phyloP scores from a whole-genome alignment of 2,797 vertebrate genomes.

The Tragelaphus eurycerus region DNA sequence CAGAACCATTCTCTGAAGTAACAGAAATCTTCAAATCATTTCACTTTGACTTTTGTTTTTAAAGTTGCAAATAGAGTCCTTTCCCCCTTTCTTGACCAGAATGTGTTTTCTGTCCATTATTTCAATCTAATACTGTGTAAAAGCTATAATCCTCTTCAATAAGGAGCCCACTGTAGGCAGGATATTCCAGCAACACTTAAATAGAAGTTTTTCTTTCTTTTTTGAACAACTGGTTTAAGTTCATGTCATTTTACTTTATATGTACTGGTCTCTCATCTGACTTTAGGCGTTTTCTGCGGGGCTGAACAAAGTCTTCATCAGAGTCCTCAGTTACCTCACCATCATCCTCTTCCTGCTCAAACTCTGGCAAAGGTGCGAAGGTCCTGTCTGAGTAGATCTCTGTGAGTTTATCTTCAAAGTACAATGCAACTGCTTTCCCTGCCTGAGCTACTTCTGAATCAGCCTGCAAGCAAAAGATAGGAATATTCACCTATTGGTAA shows the following conservation, averaged over 20 bases:
- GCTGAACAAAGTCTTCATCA: constrained; percentile 96
- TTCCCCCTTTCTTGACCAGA: constrained; percentile 83
- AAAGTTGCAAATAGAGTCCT: constrained; percentile 76
- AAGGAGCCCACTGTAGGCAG: constrained; percentile 82
- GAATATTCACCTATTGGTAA: constrained; percentile 87
- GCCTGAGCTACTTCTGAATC: constrained; percentile 99
- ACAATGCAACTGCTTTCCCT: constrained; percentile 93
- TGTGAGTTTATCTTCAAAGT: constrained; percentile 96
- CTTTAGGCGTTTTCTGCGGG: constrained; percentile 98
- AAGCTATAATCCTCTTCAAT: constrained; percentile 85
- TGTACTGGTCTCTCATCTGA: constrained; percentile 94
- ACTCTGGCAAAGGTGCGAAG: constrained; percentile 92
- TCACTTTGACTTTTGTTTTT: constrained; percentile 27
- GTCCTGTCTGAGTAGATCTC: constrained; percentile 94
- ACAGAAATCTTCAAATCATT: constrained; percentile 69
- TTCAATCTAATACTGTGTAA: constrained; percentile 87
- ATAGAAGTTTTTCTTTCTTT: constrained; percentile 78
- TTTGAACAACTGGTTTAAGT: constrained; percentile 82
- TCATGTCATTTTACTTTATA: constrained; percentile 92
- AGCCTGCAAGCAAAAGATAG: constrained; percentile 92
- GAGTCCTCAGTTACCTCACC: constrained; percentile 95
- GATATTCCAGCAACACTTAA: constrained; percentile 87
- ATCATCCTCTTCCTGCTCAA: constrained; percentile 89
- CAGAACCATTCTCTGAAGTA: constrained; percentile 64
- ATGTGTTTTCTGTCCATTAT: constrained; percentile 84